Evolutionary conservation across 64 coral and sea anemone genomes (phyloP).

Genomic region (Pachyseris speciosa): DNA sequence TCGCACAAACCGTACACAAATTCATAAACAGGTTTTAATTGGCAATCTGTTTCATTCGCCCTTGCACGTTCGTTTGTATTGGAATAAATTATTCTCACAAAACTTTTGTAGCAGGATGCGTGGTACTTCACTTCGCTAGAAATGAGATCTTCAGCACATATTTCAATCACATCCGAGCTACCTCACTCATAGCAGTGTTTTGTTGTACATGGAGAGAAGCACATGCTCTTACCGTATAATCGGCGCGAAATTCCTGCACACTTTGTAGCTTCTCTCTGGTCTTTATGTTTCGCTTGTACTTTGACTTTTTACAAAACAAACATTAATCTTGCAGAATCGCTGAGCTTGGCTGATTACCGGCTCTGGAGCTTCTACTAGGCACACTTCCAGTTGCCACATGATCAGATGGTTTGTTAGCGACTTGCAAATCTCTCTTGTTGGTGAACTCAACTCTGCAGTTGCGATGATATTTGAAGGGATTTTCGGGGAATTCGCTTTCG

Average conservation of each 20-base stretch:
- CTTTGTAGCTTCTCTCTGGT: constrained; percentile 46
- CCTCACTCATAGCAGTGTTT: constrained; percentile 38
- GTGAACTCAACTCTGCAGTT: constrained; percentile 68
- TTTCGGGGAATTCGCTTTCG: constrained; percentile 60
- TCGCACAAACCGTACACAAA: constrained; percentile 73
- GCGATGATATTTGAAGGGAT: constrained; percentile 63
- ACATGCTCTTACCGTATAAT: constrained; percentile 65
- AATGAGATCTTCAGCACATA: constrained; percentile 66
- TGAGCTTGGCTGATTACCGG: constrained; percentile 9
- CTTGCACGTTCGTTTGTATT: constrained; percentile 3
- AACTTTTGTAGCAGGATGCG: constrained; percentile 61
- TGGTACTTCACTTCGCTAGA: constrained; percentile 81
- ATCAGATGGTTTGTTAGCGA: constrained; percentile 6
- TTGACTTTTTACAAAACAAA: constrained; percentile 72
- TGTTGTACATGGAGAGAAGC: no score
- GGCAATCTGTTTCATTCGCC: neutral
- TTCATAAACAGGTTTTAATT: constrained; percentile 57
- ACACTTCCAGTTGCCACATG: neutral
- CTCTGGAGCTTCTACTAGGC: constrained; percentile 31
- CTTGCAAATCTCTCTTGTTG: constrained; percentile 73
- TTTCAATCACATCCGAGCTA: constrained; percentile 52
- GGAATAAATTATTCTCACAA: constrained; percentile 63
- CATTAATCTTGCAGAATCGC: constrained; percentile 43
- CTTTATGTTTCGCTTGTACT: constrained; percentile 63
- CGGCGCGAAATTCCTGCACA: constrained; percentile 64